Evolutionary conservation across 53 echinoderm and acorn worm species (phyloP).

Genomic region (Pentamera pediparva): DNA sequence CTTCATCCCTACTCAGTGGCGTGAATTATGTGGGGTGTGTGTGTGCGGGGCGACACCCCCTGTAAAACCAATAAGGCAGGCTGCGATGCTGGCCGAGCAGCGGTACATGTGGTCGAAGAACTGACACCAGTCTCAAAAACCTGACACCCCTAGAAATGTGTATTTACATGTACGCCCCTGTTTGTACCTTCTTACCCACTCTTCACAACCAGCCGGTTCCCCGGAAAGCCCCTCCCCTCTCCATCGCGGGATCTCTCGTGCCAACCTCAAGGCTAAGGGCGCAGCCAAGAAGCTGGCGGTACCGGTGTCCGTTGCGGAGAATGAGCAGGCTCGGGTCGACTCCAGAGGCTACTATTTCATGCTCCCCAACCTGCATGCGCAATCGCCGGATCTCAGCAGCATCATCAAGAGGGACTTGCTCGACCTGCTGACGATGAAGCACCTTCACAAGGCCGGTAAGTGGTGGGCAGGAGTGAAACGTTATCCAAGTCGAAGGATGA

Average conservation of each 20-base stretch:
- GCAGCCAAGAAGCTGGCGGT: background rate
- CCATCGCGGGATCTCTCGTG: conserved; percentile 9
- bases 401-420: conserved; percentile 17
- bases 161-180: too few relatives aligned
- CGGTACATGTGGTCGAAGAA: too few relatives aligned
- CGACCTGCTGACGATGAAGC: conserved; percentile 17
- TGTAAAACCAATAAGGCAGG: too few relatives aligned
- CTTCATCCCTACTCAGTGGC: too few relatives aligned
- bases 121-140: too few relatives aligned
- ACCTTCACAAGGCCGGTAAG: conserved; percentile 3
- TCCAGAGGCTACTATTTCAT: conserved; percentile 20
- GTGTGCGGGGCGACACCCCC: too few relatives aligned
- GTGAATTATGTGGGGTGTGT: too few relatives aligned
- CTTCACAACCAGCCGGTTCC: too few relatives aligned
- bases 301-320: background rate
- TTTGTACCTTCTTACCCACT: too few relatives aligned
- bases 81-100: too few relatives aligned
- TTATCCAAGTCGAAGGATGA: background rate
- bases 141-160: too few relatives aligned
- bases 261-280: conserved; percentile 2
- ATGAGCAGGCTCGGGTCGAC: background rate
- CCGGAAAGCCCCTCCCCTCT: background rate
- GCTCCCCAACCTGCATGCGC: background rate
- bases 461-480: background rate
- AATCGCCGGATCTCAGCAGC: background rate